Evolutionary conservation across 2,888 invertebrate genomes (phyloP), one percentile per base, ranked within the genome.

Genomic region (Chloromyia formosa): DNA sequence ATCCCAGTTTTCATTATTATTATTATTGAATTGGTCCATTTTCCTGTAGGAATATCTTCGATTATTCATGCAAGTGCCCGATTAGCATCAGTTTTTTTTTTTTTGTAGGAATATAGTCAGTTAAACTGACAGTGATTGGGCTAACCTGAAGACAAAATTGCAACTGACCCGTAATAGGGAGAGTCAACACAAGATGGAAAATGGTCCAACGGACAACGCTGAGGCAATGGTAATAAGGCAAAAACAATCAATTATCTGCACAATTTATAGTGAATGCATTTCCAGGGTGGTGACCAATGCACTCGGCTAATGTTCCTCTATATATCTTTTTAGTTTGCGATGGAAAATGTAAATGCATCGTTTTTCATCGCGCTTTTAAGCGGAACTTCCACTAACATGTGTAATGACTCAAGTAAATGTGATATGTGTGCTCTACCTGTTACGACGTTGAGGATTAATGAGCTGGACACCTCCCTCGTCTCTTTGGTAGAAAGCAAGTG

Each of bases 221-320:
- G 45, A 9, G 40, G 64, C 75, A 73, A 78, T 75, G 78, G 74
- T 78, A 79, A 79, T 79, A 78, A 78, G 78, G 79, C 78, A 79
- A 79, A 85, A 84, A 85, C 85, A 84, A 84, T 84, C 84, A 84
- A 84, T 84, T 84, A 84, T 84, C 83, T 83, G 82, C 84, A 84
- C 85, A 85, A 84, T 84, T 84, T 84, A 85, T 85, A 84, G 84
- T 84, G 84, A 84, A 69, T 22, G 69, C 56, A n/a, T 69, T 85
- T 84, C 84, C 84, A 45, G 83, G 82, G 82, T 82, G 85, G 84
- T 84, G 84, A 84, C 84, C 84, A 84, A 84, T 84, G 84, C 83
- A 83, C 84, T 84, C 83, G 84, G 84, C 84, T 84, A 84, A 84
- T 84, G 85, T 84, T 85, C 85, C 83, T 84, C 84, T 84, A 84